Conservation (phyloP, 2,797 vertebrate species). For the Menidia menidia region DNA sequence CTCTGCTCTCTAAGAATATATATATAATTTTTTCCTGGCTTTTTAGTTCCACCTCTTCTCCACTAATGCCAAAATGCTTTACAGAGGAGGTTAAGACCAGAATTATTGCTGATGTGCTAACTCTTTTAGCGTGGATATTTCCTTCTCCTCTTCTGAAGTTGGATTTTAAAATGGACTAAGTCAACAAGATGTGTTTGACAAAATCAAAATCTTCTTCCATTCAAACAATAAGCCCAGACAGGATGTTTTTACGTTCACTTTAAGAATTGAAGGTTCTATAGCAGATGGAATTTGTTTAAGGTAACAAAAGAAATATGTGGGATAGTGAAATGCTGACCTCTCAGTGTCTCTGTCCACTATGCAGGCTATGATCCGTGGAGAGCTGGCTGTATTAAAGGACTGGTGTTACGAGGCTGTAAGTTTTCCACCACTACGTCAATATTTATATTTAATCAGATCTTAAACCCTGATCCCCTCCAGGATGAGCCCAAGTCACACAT, state of each 20-base stretch:
- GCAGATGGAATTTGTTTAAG: neutral
- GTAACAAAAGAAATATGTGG: neutral
- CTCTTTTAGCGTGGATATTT: neutral
- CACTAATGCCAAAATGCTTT: neutral
- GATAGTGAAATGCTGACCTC: neutral
- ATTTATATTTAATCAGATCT: neutral
- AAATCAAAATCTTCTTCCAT: neutral
- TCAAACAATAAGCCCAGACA: neutral
- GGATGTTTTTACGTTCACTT: neutral
- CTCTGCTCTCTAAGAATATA: no score
- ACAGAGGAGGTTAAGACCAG: neutral
- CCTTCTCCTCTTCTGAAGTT: neutral
- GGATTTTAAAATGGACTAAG: neutral
- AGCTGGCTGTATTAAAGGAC: slow-evolving; percentile 93
- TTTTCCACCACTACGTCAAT: slow-evolving; percentile 8
- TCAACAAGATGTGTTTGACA: neutral
- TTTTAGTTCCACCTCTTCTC: neutral
- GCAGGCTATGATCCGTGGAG: slow-evolving; percentile 92
- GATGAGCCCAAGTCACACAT: neutral
- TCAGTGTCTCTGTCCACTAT: slow-evolving; percentile 23
- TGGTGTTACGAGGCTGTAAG: slow-evolving; percentile 97
- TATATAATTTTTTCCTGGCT: neutral
- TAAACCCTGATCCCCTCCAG: neutral
- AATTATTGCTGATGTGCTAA: neutral
- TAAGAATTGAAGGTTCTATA: neutral